A percentile compares a stretch with the other conserved stretches of the same genome.
phyloP scores from a whole-genome alignment of 2,113 vertebrate species.

The Thermophis baileyi region DNA sequence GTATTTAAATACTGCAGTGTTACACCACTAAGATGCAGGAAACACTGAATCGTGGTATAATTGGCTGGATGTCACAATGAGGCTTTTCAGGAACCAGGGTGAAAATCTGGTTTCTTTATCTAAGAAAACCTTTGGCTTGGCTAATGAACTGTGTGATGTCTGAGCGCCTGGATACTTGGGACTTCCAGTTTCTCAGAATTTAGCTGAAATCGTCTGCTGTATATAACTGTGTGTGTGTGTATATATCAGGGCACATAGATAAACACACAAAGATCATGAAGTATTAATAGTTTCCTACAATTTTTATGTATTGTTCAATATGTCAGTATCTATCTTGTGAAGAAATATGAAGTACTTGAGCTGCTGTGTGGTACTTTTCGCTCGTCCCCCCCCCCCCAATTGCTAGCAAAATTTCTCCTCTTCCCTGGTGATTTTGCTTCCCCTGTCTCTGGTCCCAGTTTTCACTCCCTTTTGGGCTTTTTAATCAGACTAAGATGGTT shows the following conservation, averaged over 20 bases:
- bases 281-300: slow-evolving; percentile 28
- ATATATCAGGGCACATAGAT: background rate
- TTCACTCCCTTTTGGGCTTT: accelerated
- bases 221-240: background rate
- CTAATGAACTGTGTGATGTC: background rate
- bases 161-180: background rate
- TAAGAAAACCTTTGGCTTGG: slow-evolving; percentile 26
- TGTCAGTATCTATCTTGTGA: slow-evolving; percentile 25
- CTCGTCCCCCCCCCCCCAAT: background rate
- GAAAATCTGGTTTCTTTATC: slow-evolving; percentile 4
- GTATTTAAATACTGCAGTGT: background rate
- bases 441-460: background rate
- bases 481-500: background rate
- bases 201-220: background rate
- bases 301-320: slow-evolving; percentile 13
- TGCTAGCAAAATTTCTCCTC: slow-evolving; percentile 22
- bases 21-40: background rate
- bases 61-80: background rate
- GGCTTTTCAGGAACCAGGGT: background rate
- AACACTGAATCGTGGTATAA: slow-evolving; percentile 10
- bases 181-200: background rate
- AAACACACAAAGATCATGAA: background rate
- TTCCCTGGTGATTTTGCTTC: background rate
- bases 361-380: slow-evolving; percentile 14
- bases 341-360: background rate